phyloP scores from a whole-genome alignment of 30 jellyfish, hydroid and myxozoan genomes.

The Sanderia malayensis region DNA sequence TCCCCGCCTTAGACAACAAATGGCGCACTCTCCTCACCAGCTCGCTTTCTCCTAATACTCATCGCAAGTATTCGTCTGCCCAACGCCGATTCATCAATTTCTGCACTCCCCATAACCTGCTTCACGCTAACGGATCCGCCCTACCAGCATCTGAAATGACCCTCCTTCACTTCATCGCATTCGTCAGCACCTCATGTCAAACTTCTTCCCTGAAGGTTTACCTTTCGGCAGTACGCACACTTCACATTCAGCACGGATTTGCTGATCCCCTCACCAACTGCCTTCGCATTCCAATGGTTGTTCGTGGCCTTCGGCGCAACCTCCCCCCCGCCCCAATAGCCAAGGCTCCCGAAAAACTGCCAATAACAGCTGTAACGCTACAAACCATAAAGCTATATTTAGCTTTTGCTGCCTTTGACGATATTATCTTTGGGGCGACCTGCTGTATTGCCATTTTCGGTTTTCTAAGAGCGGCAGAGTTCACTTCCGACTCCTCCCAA shows the following conservation, averaged over 20 bases:
- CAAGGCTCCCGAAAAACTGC: neutral
- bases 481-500: neutral
- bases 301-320: constrained; percentile 21
- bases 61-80: neutral
- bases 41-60: neutral
- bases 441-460: constrained; percentile 3
- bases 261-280: constrained; percentile 11
- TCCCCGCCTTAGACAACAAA: constrained; percentile 10
- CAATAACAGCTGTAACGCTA: neutral
- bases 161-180: neutral
- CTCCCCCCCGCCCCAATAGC: neutral
- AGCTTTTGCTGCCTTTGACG: neutral
- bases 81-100: neutral
- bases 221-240: constrained; percentile 16
- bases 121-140: constrained; percentile 13
- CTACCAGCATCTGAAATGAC: constrained; percentile 34
- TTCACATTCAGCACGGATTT: constrained; percentile 1
- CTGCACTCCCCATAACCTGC: neutral
- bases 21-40: constrained; percentile 8
- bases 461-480: constrained; percentile 1
- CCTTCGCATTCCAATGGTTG: constrained; percentile 9
- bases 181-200: neutral
- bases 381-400: neutral
- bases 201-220: constrained; percentile 12
- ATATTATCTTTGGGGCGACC: neutral